phyloP scores from a whole-genome alignment of 2,888 invertebrate species.

The Cryptocheilus praepositus region DNA sequence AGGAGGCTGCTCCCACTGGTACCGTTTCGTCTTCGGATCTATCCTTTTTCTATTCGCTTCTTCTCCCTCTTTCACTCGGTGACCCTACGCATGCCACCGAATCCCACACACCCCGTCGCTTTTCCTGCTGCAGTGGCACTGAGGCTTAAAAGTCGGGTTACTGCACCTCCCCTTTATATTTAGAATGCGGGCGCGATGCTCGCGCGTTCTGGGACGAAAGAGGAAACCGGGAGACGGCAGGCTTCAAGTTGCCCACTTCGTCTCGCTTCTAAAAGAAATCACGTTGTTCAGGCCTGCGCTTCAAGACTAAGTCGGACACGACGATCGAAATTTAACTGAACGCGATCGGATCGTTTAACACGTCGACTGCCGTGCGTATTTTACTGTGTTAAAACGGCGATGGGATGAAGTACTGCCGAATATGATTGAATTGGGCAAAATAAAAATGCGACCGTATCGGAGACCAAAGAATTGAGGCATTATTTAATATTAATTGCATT shows the following conservation, averaged over 20 bases:
- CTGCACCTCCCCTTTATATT: conserved; percentile 41
- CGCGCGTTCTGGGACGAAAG: conserved; percentile 1
- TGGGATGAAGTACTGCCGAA: no score
- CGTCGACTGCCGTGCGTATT: no score
- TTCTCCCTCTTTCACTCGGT: conserved; percentile 12
- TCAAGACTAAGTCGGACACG: background rate
- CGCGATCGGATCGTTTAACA: no score
- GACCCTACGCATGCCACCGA: no score
- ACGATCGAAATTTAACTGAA: background rate
- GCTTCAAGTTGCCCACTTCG: conserved; percentile 1
- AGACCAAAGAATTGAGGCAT: no score
- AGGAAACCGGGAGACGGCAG: conserved; percentile 4
- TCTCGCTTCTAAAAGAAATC: conserved; percentile 3
- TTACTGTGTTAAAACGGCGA: no score
- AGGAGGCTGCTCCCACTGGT: background rate
- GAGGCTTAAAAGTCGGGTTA: conserved; percentile 30
- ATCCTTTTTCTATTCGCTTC: conserved; percentile 20
- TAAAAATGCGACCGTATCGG: no score
- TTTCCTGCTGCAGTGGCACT: conserved; percentile 29
- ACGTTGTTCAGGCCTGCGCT: background rate
- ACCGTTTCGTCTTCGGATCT: conserved; percentile 16
- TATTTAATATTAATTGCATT: no score
- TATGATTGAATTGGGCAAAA: no score
- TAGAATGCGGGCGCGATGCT: conserved; percentile 36
- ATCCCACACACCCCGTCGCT: background rate